Percentiles rank a stretch among this genome's conserved stretches.
These are phyloP conservation scores for Menidia beryllina DNA, from an alignment of 2,113 vertebrate species.

Conservation along the genomic window DNA sequence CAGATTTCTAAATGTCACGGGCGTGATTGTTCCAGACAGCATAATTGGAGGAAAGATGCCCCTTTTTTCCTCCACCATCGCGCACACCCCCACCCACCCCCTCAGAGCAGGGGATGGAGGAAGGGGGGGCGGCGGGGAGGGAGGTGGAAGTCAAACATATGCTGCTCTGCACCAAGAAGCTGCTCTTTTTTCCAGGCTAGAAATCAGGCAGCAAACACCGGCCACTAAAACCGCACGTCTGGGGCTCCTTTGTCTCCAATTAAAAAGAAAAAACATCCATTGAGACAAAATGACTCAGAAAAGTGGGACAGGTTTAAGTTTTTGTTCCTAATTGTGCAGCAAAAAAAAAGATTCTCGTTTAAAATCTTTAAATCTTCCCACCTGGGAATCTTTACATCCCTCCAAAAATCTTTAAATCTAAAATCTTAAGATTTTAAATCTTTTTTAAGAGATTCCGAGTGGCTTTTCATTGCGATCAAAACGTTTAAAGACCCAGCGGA, in stretches of 20 bases:
- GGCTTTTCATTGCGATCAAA: too few species aligned
- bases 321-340: neutral
- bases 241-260: too few species aligned
- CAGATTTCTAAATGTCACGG: conserved; percentile 84
- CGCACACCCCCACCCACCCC: neutral
- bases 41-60: conserved; percentile 81
- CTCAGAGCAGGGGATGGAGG: conserved; percentile 45
- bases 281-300: too few species aligned
- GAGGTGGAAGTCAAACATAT: conserved; percentile 49
- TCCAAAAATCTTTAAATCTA: too few species aligned
- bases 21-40: conserved; percentile 83
- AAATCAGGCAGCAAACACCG: too few species aligned
- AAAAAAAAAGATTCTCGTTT: neutral
- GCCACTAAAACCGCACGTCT: too few species aligned
- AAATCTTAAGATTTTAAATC: too few species aligned
- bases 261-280: neutral
- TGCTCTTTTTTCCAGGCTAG: conserved; percentile 13
- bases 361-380: too few species aligned
- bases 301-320: neutral
- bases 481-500: too few species aligned
- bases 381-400: too few species aligned
- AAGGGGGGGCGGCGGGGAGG: neutral
- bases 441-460: too few species aligned
- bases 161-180: conserved; percentile 39
- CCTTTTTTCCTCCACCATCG: conserved; percentile 22